Base-by-base conservation (phyloP, 2,888 invertebrate genomes). In the Drosophila robusta region DNA sequence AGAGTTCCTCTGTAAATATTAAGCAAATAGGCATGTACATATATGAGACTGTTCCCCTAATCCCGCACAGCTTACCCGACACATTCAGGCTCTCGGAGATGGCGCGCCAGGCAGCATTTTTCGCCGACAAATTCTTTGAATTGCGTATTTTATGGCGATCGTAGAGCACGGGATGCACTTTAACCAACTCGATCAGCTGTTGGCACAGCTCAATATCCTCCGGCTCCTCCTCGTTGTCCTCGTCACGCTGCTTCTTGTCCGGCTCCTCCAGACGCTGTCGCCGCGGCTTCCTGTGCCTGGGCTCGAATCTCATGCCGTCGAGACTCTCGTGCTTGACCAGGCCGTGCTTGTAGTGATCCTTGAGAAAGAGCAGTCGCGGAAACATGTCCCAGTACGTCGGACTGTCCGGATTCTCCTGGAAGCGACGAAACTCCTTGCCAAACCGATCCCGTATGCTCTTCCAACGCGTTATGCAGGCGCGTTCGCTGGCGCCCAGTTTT, bases 401-500 rank as follows among this genome's bases (percentile, higher is more conserved):
- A 3, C 84, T 87, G 1, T 87, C 75, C 0, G 91, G 80, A 18
- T 87, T 75, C 32, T 89, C 89, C 45, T 90, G 91, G 24, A 89
- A 83, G 0, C 90, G 81, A 0, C 90, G 74, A 14, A 82, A 89
- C 38, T 91, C 90, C 45, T 90, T 91, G 2, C 91, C 91, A 64
- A 91, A 90, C 1, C 90, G 80, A 66, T 90, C 90, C 0, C 91
- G 76, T 44, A 90, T 80, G 39, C 91, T 91, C 49, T 90, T 90
- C 90, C 90, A 90, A 5, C 90, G 85, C 7, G 90, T 90, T 3
- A 91, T 91, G 52, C 91, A 90, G 8, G 90, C 90, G 3, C 90
- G 63, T 32, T 90, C 90, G 5, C 91, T 91, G 34, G 88, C 90
- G 0, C 86, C 83, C 18, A 91, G 22, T 26, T 78, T 78, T 8